Evolutionary conservation across 2,797 vertebrate species (phyloP).

Genomic region (Spheniscus humboldti): DNA sequence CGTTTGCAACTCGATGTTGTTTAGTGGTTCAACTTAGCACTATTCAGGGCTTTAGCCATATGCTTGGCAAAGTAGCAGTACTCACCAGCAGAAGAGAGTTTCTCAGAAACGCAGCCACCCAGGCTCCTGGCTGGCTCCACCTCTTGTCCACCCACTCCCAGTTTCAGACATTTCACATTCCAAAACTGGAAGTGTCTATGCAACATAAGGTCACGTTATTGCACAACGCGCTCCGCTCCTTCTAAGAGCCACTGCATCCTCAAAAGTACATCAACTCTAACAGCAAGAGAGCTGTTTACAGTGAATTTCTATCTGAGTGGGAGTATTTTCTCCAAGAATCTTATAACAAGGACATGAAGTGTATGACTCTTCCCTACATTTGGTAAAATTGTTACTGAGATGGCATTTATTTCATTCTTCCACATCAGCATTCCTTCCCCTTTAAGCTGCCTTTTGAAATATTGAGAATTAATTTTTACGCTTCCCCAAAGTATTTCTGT

Average conservation of each 20-base stretch:
- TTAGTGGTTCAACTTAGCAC: neutral
- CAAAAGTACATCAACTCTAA: constrained; percentile 49
- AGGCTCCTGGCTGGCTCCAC: constrained; percentile 60
- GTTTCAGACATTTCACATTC: constrained; percentile 66
- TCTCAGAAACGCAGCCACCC: constrained; percentile 51
- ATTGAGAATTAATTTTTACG: constrained; percentile 45
- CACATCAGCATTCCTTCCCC: constrained; percentile 29
- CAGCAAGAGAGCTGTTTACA: constrained; percentile 51
- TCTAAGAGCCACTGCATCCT: constrained; percentile 60
- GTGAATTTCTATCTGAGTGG: constrained; percentile 50
- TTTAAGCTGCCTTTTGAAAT: constrained; percentile 45
- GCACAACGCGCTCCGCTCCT: constrained; percentile 31
- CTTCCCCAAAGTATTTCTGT: constrained; percentile 46
- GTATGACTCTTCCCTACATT: neutral
- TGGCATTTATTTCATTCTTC: constrained; percentile 29
- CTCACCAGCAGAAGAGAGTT: constrained; percentile 42
- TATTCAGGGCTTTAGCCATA: neutral
- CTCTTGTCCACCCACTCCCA: constrained; percentile 60
- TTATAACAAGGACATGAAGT: constrained; percentile 23
- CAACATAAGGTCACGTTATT: constrained; percentile 37
- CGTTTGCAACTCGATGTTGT: neutral
- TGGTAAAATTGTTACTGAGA: neutral
- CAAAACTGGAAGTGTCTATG: constrained; percentile 63
- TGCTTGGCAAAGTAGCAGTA: neutral
- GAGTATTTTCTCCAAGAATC: constrained; percentile 55